phyloP scores from a whole-genome alignment of 35 echinoderm and acorn worm genomes.

The Lytechinus pictus region DNA sequence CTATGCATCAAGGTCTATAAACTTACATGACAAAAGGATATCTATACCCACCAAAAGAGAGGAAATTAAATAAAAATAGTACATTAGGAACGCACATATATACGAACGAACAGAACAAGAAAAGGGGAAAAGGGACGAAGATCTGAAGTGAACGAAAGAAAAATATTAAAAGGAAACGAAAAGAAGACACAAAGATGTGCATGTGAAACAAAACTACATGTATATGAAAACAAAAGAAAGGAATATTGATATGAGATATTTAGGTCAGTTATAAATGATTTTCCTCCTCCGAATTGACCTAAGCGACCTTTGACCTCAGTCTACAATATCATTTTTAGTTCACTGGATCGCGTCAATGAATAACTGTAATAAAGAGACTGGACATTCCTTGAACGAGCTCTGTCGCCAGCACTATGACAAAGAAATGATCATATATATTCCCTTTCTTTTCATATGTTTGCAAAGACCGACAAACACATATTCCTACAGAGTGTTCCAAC shows the following conservation, averaged over 20 bases:
- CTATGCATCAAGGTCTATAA: no score
- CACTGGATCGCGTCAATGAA: not conserved
- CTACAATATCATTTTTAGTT: not conserved
- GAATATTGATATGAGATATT: not conserved
- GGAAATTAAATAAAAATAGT: no score
- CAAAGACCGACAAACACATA: not conserved
- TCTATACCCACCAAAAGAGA: no score
- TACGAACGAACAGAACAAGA: no score
- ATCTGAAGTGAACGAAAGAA: no score
- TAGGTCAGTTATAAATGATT: not conserved
- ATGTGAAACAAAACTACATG: not conserved
- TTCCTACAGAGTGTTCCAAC: not conserved
- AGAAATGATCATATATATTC: not conserved
- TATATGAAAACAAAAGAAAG: not conserved
- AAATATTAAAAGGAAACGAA: no score
- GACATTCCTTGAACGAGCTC: not conserved
- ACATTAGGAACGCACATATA: no score
- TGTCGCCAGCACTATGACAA: not conserved
- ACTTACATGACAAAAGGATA: no score
- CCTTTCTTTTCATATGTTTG: not conserved
- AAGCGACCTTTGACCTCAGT: not conserved
- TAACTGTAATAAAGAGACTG: not conserved
- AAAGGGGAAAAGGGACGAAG: no score
- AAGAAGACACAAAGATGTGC: no score
- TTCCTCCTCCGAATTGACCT: not conserved